Evolutionary conservation across 2,797 vertebrate species (phyloP).

Genomic region (Buceros bicornis): DNA sequence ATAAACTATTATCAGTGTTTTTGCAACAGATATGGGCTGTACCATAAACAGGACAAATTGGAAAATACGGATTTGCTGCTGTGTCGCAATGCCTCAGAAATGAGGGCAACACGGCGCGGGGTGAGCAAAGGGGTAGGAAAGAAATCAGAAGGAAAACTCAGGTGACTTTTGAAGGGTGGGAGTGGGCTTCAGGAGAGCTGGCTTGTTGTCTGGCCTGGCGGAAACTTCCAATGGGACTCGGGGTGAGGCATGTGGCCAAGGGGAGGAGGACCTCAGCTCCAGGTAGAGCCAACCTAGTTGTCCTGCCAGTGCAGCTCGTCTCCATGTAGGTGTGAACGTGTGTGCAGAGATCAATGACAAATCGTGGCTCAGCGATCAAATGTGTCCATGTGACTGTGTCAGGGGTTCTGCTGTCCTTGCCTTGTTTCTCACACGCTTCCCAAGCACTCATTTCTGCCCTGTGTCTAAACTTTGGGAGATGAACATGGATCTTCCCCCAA

Average conservation of each 20-base stretch:
- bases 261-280: fast-evolving
- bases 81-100: not conserved
- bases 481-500: not conserved
- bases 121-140: not conserved
- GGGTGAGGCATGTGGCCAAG: not conserved
- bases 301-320: not conserved
- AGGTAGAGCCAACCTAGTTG: not conserved
- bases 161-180: not conserved
- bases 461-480: not conserved
- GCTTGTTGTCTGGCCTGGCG: not conserved
- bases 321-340: fast-evolving
- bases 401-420: not conserved
- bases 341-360: not conserved
- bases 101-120: fast-evolving
- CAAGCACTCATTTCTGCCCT: not conserved
- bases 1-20: constrained; percentile 33
- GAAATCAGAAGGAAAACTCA: not conserved
- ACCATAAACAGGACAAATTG: constrained; percentile 41
- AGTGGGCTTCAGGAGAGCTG: not conserved
- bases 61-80: not conserved
- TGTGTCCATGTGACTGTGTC: fast-evolving
- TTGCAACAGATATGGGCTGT: constrained; percentile 1
- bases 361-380: not conserved
- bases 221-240: not conserved
- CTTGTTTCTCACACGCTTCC: not conserved